These are phyloP conservation scores for Physocephala rufipes DNA, from an alignment of 2,888 invertebrate species.

Conservation along the genomic window DNA sequence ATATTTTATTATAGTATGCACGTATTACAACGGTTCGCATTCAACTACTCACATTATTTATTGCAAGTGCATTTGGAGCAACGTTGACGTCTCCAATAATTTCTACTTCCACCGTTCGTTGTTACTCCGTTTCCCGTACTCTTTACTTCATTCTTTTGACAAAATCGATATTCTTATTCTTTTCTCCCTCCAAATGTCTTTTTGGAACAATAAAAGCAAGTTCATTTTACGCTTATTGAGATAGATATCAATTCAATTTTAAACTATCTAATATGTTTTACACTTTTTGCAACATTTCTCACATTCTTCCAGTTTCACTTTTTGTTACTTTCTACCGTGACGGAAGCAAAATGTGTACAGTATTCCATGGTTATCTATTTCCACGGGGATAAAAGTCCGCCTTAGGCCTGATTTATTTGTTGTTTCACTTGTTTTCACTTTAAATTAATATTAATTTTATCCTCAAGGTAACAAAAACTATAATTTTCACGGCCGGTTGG, in stretches of 20 bases:
- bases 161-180: slow-evolving; percentile 40
- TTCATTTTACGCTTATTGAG: not conserved
- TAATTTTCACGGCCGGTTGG: slow-evolving; percentile 46
- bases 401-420: not conserved
- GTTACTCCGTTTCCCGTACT: slow-evolving; percentile 6
- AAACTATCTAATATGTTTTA: not conserved
- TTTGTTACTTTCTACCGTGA: slow-evolving; percentile 35
- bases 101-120: slow-evolving; percentile 11
- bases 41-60: slow-evolving; percentile 42
- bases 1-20: not conserved
- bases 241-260: not conserved
- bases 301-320: slow-evolving; percentile 47
- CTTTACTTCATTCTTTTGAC: not conserved
- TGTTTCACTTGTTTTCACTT: slow-evolving; percentile 8
- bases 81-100: slow-evolving; percentile 27
- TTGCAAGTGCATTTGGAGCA: slow-evolving; percentile 40
- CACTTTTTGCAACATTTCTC: slow-evolving; percentile 22
- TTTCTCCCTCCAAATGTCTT: not conserved
- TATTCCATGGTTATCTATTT: not conserved
- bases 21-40: too few species aligned
- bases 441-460: not conserved
- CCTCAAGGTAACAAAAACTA: slow-evolving; percentile 33
- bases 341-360: not conserved
- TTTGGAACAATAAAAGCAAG: not conserved
- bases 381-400: not conserved